These are phyloP conservation scores for Boloria selene DNA, from an alignment of 2,888 invertebrate species.

Conservation along the genomic window DNA sequence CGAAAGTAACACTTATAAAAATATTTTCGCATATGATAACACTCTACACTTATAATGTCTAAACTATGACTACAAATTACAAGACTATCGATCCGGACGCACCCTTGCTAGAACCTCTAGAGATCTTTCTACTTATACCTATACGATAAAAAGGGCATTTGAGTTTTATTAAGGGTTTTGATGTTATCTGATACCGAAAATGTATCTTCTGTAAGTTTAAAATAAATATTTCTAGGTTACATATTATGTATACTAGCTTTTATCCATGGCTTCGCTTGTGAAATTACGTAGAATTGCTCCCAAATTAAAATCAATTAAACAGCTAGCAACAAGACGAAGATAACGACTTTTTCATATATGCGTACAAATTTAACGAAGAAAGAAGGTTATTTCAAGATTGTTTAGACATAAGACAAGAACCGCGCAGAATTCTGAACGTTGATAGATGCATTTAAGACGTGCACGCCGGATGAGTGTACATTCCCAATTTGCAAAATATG, in stretches of 20 bases:
- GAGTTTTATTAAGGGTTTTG: not conserved
- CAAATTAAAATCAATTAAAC: no score
- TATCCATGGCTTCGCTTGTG: no score
- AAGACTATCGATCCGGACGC: conserved; percentile 15
- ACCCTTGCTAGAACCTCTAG: conserved; percentile 7
- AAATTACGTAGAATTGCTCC: no score
- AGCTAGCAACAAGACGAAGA: no score
- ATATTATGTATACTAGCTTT: no score
- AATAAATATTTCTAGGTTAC: no score
- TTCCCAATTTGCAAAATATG: no score
- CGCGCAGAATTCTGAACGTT: conserved; percentile 19
- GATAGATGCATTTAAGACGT: conserved; percentile 6
- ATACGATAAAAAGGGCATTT: not conserved
- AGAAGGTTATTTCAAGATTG: conserved; percentile 12
- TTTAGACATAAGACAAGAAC: conserved; percentile 22
- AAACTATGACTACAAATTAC: conserved; percentile 16
- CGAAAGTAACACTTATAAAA: no score
- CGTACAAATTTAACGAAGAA: conserved; percentile 3
- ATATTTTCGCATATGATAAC: no score
- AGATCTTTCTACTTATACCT: not conserved
- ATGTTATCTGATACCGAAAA: not conserved
- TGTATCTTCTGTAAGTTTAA: no score
- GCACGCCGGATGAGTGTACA: not conserved
- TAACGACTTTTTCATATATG: conserved; percentile 2
- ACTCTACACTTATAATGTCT: no score